These are phyloP conservation scores for Passer domesticus DNA, from an alignment of 2,113 vertebrate species.

Conservation along the genomic window DNA sequence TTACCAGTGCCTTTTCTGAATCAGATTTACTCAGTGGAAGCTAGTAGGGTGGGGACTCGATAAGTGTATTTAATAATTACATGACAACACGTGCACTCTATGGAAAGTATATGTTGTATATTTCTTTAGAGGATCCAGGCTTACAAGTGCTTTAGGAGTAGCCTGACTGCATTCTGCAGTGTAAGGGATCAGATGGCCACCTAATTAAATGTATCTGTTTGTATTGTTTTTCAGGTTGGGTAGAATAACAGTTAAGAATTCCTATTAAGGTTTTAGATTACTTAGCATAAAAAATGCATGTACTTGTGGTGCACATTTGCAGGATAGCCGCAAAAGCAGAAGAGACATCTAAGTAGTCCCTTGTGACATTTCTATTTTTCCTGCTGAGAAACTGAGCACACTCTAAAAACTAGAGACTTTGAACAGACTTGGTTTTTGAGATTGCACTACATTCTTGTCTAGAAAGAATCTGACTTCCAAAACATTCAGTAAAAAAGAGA, in stretches of 20 bases:
- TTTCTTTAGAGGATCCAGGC: conserved; percentile 7
- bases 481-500: neutral
- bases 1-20: neutral
- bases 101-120: neutral
- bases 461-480: neutral
- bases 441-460: neutral
- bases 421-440: neutral
- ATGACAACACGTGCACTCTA: neutral
- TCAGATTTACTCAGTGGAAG: neutral
- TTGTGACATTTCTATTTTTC: conserved; percentile 10
- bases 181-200: conserved; percentile 62
- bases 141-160: conserved; percentile 15
- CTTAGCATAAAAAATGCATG: conserved; percentile 82
- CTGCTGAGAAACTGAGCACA: neutral
- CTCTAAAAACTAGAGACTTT: neutral
- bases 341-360: conserved; percentile 54
- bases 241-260: conserved; percentile 78
- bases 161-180: conserved; percentile 9
- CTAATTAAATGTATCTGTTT: conserved; percentile 74
- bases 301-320: conserved; percentile 55
- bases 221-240: conserved; percentile 75
- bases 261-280: conserved; percentile 77
- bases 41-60: neutral
- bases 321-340: conserved; percentile 55
- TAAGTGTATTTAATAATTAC: neutral